A percentile compares a stretch with the other conserved stretches of the same genome.
Evolutionary conservation across 2,113 vertebrate genomes (phyloP).

Genomic region (Chaetorhynchus papuensis): DNA sequence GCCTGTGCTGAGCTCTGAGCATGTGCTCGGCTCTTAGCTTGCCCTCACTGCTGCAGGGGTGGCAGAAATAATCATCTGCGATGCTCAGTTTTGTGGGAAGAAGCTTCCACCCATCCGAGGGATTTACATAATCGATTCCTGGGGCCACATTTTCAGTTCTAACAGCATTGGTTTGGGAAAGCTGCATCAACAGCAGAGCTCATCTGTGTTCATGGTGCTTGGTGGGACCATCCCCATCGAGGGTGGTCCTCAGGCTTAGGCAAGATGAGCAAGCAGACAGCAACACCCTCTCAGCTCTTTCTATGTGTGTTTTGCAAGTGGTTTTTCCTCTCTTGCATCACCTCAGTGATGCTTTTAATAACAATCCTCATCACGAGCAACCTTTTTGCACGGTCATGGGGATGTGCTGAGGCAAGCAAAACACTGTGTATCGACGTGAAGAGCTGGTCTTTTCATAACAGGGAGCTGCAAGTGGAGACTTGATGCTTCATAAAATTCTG

Average conservation of each 20-base stretch:
- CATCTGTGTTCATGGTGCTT: neutral
- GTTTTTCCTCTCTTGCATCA: neutral
- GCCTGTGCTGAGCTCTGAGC: neutral
- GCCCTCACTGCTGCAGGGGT: neutral
- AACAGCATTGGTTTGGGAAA: neutral
- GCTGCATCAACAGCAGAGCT: neutral
- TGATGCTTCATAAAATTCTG: constrained; percentile 52
- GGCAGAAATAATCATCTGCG: neutral
- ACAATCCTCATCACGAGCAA: neutral
- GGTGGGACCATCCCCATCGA: rapidly evolving
- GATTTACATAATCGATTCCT: neutral
- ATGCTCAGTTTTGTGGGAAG: neutral
- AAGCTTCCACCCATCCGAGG: neutral
- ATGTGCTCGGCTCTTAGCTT: neutral
- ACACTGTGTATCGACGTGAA: neutral
- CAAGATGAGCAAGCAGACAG: neutral
- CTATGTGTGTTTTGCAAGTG: neutral
- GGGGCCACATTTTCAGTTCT: neutral
- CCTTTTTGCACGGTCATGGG: neutral
- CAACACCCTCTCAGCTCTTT: neutral
- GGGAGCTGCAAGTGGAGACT: constrained; percentile 10
- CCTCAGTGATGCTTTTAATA: neutral
- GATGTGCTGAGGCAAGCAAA: constrained; percentile 7
- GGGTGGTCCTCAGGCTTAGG: neutral
- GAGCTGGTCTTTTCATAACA: neutral